Percentiles rank a stretch among this genome's conserved stretches.
Evolutionary conservation across 1,140 invertebrate genomes (phyloP).

Genomic region (Drosophila prosaltans): DNA sequence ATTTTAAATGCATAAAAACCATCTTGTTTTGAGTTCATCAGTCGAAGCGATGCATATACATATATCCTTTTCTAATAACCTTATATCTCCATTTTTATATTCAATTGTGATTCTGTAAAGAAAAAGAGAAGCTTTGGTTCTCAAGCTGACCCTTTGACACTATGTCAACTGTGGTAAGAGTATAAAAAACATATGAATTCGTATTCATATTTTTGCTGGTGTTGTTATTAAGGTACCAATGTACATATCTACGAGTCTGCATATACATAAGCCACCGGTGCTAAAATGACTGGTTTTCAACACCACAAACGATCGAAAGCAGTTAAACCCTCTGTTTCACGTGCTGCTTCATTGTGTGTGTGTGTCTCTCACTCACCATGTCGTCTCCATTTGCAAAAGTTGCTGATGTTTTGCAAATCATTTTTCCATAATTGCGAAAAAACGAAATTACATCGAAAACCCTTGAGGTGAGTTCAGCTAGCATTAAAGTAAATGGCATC

Average conservation of each 20-base stretch:
- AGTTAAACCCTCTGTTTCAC: conserved; percentile 16
- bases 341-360: conserved; percentile 26
- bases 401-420: conserved; percentile 75
- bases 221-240: not conserved
- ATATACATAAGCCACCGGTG: conserved; percentile 36
- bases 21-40: too few species aligned
- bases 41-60: too few species aligned
- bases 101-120: too few species aligned
- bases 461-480: conserved; percentile 54
- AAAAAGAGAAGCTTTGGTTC: too few species aligned
- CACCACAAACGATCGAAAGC: not conserved
- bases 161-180: not conserved
- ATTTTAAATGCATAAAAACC: too few species aligned
- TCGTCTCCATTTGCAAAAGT: conserved; percentile 31
- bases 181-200: not conserved
- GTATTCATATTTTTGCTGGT: not conserved
- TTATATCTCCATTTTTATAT: too few species aligned
- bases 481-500: conserved; percentile 43
- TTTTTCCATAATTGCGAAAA: conserved; percentile 67
- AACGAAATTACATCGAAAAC: conserved; percentile 26
- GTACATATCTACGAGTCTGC: conserved; percentile 13
- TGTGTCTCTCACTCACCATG: not conserved
- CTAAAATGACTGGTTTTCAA: conserved; percentile 53
- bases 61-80: too few species aligned
- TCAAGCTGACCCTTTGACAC: too few species aligned